Base-by-base conservation (phyloP, 1,140 invertebrate genomes). In the Zaprionus capensis region DNA sequence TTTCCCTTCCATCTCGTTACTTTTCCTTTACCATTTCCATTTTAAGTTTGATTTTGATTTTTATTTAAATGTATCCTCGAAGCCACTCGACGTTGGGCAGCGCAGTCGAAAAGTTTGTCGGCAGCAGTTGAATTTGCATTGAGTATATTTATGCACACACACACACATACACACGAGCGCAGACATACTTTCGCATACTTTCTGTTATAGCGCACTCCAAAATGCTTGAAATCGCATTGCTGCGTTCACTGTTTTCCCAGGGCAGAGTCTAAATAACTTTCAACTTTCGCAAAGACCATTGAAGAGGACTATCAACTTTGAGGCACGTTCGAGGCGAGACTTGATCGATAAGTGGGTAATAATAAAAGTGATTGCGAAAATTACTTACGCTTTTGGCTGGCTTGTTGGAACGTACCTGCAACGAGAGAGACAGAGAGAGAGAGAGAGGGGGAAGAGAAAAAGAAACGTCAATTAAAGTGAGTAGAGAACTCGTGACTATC, bases 321-420 rank as follows among this genome's bases (percentile, higher is more conserved):
- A 71, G 34, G 59, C 53, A 59, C 77, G 55, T 83, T 80, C 53
- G 78, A 85, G 69, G 57, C 41, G 38, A 56, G 82, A 87, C 69
- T 87, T 87, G 79, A 77, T 76, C 83, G 62, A 82, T 82, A 86
- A 85, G 82, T 87, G 76, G 78, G 57, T 72, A 88, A 84, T 71
- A 78, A 64, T 62, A 80, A 88, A 78, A 78, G 70, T 72, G 56
- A 64, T 72, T 77, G 64, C 56, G 81, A 69, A 64, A 79, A 78
- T 66, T 90, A 90, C 85, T 90, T 80, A 90, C 85, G 85, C 79
- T 90, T 74, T 72, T 57, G 86, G 66, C 58, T 76, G 80, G 69
- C 67, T 77, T 67, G 78, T 77, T 82, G 44, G 41, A 90, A 90
- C 85, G 85, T 90, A 90, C 85, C 85, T 90, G 86, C 56, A 90